These are phyloP conservation scores for Autographa pulchrina DNA, from an alignment of 2,888 invertebrate species.

Conservation along the genomic window DNA sequence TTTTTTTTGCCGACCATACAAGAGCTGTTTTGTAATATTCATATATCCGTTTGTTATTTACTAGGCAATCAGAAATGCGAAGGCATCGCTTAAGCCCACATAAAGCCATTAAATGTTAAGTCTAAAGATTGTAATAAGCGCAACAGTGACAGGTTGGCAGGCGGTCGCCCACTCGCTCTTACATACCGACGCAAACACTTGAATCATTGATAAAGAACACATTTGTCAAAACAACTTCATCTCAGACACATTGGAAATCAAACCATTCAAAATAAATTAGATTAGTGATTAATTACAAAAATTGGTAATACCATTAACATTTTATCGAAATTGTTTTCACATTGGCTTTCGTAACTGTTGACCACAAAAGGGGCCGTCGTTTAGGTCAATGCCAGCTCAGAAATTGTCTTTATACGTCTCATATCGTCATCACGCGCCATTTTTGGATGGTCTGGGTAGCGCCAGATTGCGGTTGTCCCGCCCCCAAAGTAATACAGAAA, in stretches of 20 bases:
- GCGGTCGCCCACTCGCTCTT: slow-evolving; percentile 39
- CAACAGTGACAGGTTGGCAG: slow-evolving; percentile 42
- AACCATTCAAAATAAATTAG: slow-evolving; percentile 37
- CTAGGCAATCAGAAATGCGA: slow-evolving; percentile 18
- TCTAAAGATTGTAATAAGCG: slow-evolving; percentile 25
- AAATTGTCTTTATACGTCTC: slow-evolving; percentile 68
- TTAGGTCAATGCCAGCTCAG: slow-evolving; percentile 81
- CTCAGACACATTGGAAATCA: slow-evolving; percentile 23
- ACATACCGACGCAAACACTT: slow-evolving; percentile 28
- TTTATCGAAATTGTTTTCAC: slow-evolving; percentile 52
- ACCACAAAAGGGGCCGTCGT: slow-evolving; percentile 75
- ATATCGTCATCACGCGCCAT: slow-evolving; percentile 79
- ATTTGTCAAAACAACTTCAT: slow-evolving; percentile 46
- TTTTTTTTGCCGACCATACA: not conserved
- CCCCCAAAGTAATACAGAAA: slow-evolving; percentile 72
- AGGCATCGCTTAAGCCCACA: slow-evolving; percentile 34
- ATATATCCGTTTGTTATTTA: slow-evolving; percentile 3
- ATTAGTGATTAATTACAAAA: slow-evolving; percentile 51
- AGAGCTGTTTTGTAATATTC: slow-evolving; percentile 1
- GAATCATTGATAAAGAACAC: slow-evolving; percentile 40
- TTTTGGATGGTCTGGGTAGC: slow-evolving; percentile 77
- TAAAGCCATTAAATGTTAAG: slow-evolving; percentile 22
- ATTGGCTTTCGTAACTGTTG: slow-evolving; percentile 76
- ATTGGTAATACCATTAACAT: slow-evolving; percentile 47
- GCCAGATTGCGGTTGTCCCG: slow-evolving; percentile 72